These are phyloP conservation scores for Nesogale talazaci DNA, from an alignment of 2,113 vertebrate genomes.

Conservation along the genomic window DNA sequence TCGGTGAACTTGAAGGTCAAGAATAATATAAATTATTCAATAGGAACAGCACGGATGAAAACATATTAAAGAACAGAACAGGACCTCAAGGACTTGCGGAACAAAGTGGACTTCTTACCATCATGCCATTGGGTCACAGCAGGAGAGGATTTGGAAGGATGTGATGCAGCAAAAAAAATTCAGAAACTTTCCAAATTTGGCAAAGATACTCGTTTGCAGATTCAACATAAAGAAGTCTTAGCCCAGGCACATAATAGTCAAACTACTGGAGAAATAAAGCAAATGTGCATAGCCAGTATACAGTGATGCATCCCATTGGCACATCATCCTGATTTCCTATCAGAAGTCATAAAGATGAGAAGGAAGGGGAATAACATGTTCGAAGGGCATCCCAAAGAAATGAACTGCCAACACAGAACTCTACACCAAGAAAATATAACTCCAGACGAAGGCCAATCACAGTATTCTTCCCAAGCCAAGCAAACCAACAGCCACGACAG, in stretches of 20 bases:
- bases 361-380: neutral
- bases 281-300: neutral
- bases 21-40: neutral
- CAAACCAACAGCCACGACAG: too few relatives aligned
- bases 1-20: conserved; percentile 21
- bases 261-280: neutral
- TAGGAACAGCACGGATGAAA: neutral
- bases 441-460: neutral
- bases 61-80: neutral
- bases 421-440: neutral
- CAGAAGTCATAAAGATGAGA: neutral
- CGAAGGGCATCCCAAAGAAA: neutral
- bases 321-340: neutral
- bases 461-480: neutral
- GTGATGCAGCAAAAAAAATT: neutral
- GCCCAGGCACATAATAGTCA: neutral
- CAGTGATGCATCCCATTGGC: too few relatives aligned
- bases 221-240: neutral
- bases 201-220: neutral
- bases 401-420: neutral
- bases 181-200: neutral
- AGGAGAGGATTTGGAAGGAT: conserved; percentile 17
- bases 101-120: neutral
- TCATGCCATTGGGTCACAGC: neutral
- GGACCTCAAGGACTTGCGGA: neutral